Percentiles rank a stretch among this genome's conserved stretches.
Conservation (phyloP, 35 echinoderm and acorn worm species). For the Apostichopus californicus region DNA sequence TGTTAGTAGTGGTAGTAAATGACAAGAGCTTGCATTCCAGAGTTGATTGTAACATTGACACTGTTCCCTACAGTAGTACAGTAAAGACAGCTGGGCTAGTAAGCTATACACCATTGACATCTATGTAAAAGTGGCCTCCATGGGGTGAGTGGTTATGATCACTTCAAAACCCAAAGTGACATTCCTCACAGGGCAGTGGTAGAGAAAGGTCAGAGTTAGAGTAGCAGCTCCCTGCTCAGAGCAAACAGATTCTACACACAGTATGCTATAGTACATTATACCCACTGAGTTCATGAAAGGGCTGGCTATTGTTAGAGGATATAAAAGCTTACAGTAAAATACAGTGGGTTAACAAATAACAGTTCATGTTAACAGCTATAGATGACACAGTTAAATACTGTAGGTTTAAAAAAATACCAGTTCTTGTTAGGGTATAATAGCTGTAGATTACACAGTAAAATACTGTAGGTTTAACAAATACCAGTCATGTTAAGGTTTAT, state of each 20-base stretch:
- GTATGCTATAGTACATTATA: not conserved
- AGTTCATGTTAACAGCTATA: too few relatives aligned
- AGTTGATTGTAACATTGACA: not conserved
- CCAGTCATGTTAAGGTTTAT: too few relatives aligned
- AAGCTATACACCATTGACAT: not conserved
- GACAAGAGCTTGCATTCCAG: not conserved
- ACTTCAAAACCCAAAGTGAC: not conserved
- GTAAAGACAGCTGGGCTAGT: not conserved
- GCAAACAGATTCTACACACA: not conserved
- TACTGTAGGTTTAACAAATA: too few relatives aligned
- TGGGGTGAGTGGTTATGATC: not conserved
- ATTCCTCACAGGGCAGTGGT: not conserved
- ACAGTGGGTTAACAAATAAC: too few relatives aligned
- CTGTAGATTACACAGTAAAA: too few relatives aligned
- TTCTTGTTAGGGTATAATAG: too few relatives aligned
- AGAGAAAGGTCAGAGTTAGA: not conserved
- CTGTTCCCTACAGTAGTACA: not conserved
- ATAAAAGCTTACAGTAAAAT: too few relatives aligned
- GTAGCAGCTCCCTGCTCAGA: too few relatives aligned
- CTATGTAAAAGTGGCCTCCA: not conserved
- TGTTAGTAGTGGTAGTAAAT: not conserved
- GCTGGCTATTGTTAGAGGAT: too few relatives aligned
- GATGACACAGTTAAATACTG: too few relatives aligned
- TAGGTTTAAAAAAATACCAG: too few relatives aligned
- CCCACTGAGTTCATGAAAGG: too few relatives aligned